phyloP scores from a whole-genome alignment of 2,797 vertebrate species.

The Parotocinclus haroldoi region DNA sequence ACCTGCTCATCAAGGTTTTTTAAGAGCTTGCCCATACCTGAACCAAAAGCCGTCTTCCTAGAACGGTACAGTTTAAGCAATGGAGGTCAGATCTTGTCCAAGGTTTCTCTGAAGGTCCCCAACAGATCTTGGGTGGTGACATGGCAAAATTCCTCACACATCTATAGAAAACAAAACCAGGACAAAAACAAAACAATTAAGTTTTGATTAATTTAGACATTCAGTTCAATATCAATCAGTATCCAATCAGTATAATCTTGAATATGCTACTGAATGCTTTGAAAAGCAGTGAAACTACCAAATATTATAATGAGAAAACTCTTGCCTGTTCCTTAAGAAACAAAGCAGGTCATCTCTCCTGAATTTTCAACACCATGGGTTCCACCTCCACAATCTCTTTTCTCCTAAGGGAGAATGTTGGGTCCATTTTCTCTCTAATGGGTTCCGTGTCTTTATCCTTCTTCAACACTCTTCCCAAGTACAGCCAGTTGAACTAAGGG shows the following conservation, averaged over 20 bases:
- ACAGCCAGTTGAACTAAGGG: constrained; percentile 8
- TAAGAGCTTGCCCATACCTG: neutral
- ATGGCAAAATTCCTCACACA: constrained; percentile 2
- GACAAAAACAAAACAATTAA: neutral
- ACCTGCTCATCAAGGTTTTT: constrained; percentile 12
- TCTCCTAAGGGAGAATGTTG: constrained; percentile 26
- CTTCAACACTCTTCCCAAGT: constrained; percentile 21
- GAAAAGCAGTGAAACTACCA: too few relatives aligned
- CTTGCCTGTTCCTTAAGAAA: too few relatives aligned
- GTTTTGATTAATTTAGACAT: neutral
- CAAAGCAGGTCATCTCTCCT: constrained; percentile 2
- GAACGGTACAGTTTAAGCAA: constrained; percentile 9
- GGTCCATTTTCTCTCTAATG: constrained; percentile 28
- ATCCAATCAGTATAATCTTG: too few relatives aligned
- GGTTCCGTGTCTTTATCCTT: constrained; percentile 5
- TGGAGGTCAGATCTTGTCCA: neutral
- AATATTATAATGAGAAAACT: too few relatives aligned
- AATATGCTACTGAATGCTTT: too few relatives aligned
- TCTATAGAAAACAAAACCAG: constrained; percentile 6
- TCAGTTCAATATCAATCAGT: too few relatives aligned
- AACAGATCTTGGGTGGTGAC: constrained; percentile 11
- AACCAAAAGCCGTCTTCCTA: neutral
- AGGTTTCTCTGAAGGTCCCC: constrained; percentile 5
- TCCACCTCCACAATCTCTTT: constrained; percentile 21
- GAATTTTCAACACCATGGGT: neutral